phyloP scores from a whole-genome alignment of 2,888 invertebrate species.

The Leptinotarsa haldemani region DNA sequence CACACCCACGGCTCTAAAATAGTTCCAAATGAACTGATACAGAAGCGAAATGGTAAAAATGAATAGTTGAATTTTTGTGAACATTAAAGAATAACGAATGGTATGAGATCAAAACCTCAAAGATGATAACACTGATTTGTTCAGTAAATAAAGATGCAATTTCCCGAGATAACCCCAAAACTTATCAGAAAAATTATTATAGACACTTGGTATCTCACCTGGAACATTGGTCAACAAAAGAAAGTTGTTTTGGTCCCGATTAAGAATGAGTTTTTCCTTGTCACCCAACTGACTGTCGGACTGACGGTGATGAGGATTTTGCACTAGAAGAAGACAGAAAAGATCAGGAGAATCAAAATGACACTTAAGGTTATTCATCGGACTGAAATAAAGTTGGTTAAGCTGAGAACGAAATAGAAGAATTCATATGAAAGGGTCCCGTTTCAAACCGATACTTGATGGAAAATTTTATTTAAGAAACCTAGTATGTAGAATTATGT shows the following conservation, averaged over 20 bases:
- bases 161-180: not conserved
- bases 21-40: too few relatives aligned
- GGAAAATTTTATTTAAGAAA: too few relatives aligned
- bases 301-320: constrained; percentile 12
- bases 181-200: not conserved
- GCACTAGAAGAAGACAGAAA: constrained; percentile 15
- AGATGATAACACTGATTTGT: too few relatives aligned
- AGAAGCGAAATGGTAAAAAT: too few relatives aligned
- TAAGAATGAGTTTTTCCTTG: constrained; percentile 14
- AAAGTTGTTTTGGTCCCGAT: constrained; percentile 17
- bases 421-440: not conserved
- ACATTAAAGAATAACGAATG: too few relatives aligned
- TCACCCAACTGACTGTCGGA: constrained; percentile 12
- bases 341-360: constrained; percentile 7
- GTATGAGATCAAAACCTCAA: too few relatives aligned
- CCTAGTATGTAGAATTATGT: too few relatives aligned
- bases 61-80: too few relatives aligned
- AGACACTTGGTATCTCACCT: constrained; percentile 13
- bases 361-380: not conserved
- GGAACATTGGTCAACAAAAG: constrained; percentile 17
- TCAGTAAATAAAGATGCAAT: not conserved
- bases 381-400: not conserved
- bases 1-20: too few relatives aligned
- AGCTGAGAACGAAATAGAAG: not conserved
- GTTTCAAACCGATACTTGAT: too few relatives aligned